A percentile compares a stretch with the other conserved stretches of the same genome.
These are phyloP conservation scores for Platycheirus albimanus DNA, from an alignment of 2,888 invertebrate species.

Conservation along the genomic window DNA sequence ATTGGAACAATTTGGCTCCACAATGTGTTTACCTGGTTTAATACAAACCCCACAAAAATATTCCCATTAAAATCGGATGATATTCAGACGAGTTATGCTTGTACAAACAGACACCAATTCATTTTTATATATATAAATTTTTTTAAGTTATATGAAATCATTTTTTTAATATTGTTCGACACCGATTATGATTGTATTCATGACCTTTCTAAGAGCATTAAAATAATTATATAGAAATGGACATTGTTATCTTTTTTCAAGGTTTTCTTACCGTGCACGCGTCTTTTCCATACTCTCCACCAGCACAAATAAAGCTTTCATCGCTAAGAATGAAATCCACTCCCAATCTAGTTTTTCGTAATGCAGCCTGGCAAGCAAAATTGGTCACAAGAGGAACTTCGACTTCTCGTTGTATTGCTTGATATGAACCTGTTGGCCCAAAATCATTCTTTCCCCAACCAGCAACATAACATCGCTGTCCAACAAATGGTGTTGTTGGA, in stretches of 20 bases:
- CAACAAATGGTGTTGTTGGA: slow-evolving; percentile 83
- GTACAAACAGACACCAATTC: no score
- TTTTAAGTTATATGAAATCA: no score
- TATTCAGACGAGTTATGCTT: no score
- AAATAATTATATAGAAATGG: no score
- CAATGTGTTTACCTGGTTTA: no score
- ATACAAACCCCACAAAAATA: no score
- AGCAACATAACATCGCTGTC: slow-evolving; percentile 86
- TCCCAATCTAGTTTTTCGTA: slow-evolving; percentile 87
- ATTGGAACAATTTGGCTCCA: no score
- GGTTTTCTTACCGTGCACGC: slow-evolving; percentile 87
- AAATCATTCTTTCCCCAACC: slow-evolving; percentile 95
- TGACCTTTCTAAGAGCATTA: no score
- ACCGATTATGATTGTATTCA: no score
- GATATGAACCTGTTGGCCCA: slow-evolving; percentile 81
- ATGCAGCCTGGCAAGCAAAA: slow-evolving; percentile 86
- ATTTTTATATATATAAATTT: no score
- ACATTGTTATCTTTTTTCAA: not conserved
- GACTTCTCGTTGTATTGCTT: slow-evolving; percentile 89
- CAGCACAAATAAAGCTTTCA: slow-evolving; percentile 90
- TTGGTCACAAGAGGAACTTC: slow-evolving; percentile 88
- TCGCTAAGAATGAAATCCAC: slow-evolving; percentile 85
- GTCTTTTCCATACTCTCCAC: slow-evolving; percentile 90
- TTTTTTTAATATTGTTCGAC: no score
- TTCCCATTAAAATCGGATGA: no score